Evolutionary conservation across 30 jellyfish, hydroid and myxozoan genomes (phyloP).

Genomic region (Hydractinia echinata): DNA sequence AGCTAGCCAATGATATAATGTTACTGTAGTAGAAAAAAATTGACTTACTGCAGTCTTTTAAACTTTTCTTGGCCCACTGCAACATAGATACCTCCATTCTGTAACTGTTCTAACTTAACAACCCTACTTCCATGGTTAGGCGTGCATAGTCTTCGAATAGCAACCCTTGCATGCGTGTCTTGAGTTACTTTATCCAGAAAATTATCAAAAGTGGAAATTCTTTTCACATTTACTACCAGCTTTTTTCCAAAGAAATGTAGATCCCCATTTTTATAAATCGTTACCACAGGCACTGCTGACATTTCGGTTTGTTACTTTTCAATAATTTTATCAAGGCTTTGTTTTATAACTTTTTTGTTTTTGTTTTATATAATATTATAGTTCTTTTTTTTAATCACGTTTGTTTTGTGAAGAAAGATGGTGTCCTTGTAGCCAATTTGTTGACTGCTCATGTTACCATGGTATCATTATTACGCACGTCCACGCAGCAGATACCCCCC

Average conservation of each 20-base stretch:
- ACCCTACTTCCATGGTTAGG: conserved; percentile 87
- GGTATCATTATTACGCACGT: not conserved
- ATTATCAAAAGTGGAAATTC: conserved; percentile 68
- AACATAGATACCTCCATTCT: conserved; percentile 87
- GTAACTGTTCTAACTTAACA: conserved; percentile 49
- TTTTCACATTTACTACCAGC: conserved; percentile 72
- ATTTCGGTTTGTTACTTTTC: not conserved
- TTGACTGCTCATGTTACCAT: conserved; percentile 18
- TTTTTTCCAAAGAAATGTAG: conserved; percentile 57
- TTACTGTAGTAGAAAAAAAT: not conserved
- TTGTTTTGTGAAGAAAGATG: not conserved
- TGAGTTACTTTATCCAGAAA: conserved; percentile 81
- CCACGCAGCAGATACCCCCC: too few relatives aligned
- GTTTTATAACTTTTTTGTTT: not conserved
- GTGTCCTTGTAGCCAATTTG: conserved; percentile 15
- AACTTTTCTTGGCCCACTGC: conserved; percentile 88
- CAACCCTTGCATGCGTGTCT: conserved; percentile 66
- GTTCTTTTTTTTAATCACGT: not conserved
- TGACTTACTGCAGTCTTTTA: conserved; percentile 65
- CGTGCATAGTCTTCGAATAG: conserved; percentile 74
- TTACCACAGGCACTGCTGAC: conserved; percentile 65
- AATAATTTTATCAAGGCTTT: not conserved
- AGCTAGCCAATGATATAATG: not conserved
- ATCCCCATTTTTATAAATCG: conserved; percentile 85
- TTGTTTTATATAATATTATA: not conserved